Percentiles rank a stretch among this genome's conserved stretches.
These are phyloP conservation scores for Chascanopsetta lugubris DNA, from an alignment of 2,113 vertebrate species.

Conservation along the genomic window DNA sequence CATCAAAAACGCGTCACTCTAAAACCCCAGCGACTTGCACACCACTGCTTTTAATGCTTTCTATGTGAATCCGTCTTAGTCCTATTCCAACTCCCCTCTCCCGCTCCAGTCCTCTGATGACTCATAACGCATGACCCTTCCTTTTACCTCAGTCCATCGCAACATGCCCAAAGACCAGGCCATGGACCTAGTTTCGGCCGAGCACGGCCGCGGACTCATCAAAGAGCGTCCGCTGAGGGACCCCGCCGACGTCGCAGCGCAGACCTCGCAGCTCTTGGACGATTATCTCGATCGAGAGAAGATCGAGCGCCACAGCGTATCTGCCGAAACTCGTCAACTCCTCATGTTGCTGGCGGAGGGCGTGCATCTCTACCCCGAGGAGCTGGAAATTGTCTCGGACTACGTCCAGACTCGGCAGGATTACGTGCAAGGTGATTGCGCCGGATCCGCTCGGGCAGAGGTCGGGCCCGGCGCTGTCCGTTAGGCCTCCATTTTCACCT, in stretches of 20 bases:
- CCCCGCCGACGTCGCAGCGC: constrained; percentile 69
- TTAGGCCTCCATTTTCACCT: not conserved
- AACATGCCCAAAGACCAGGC: constrained; percentile 84
- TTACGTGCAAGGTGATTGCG: constrained; percentile 73
- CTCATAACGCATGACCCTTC: constrained; percentile 40
- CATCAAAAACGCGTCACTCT: constrained; percentile 1
- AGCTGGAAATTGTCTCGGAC: constrained; percentile 74
- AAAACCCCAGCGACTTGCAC: too few species aligned
- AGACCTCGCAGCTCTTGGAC: constrained; percentile 79
- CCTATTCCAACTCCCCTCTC: constrained; percentile 8
- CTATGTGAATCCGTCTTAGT: not conserved
- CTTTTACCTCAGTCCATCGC: constrained; percentile 73
- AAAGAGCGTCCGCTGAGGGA: constrained; percentile 72
- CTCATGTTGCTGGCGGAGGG: constrained; percentile 79
- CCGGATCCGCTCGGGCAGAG: not conserved
- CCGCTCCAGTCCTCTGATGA: constrained; percentile 6
- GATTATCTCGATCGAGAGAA: constrained; percentile 78
- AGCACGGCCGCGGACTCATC: constrained; percentile 72
- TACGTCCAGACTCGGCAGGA: constrained; percentile 76
- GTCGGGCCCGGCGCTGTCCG: not conserved
- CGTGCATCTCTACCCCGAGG: constrained; percentile 76
- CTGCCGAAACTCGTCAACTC: constrained; percentile 70
- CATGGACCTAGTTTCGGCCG: constrained; percentile 76
- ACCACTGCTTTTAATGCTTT: not conserved
- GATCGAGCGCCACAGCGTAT: constrained; percentile 72